Conservation (phyloP, 2,113 vertebrate species). For the Holacanthus passer region DNA sequence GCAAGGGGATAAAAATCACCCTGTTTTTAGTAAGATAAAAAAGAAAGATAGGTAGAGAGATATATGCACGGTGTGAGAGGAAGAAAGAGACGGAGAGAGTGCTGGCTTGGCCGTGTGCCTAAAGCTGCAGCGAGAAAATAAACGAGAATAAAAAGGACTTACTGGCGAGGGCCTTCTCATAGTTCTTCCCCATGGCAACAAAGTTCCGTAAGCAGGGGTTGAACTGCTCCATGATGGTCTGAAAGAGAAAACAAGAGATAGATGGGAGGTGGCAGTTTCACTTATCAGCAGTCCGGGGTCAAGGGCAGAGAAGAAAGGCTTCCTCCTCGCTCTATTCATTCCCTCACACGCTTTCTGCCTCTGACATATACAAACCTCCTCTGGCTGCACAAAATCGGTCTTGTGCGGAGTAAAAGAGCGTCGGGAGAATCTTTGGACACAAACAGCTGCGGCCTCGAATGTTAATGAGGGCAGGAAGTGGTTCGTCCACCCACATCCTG, state of each 20-base stretch:
- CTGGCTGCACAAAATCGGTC: slow-evolving; percentile 18
- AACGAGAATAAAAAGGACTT: slow-evolving; percentile 76
- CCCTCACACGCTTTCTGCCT: neutral
- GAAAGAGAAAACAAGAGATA: slow-evolving; percentile 69
- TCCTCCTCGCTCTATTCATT: slow-evolving; percentile 29
- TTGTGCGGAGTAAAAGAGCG: slow-evolving; percentile 1
- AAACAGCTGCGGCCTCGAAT: slow-evolving; percentile 16
- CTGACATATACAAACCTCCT: slow-evolving; percentile 32
- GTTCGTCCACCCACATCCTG: slow-evolving; percentile 42
- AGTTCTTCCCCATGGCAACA: slow-evolving; percentile 99
- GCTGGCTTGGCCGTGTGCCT: slow-evolving; percentile 68
- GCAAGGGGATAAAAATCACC: slow-evolving; percentile 50
- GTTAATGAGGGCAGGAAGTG: slow-evolving; percentile 34
- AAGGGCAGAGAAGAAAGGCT: slow-evolving; percentile 52
- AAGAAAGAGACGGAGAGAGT: slow-evolving; percentile 30
- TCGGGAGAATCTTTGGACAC: slow-evolving; percentile 2
- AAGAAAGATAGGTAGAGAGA: slow-evolving; percentile 26
- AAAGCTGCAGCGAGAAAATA: slow-evolving; percentile 51
- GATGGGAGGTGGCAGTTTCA: slow-evolving; percentile 49
- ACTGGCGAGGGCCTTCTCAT: slow-evolving; percentile 98
- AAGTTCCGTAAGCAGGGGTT: slow-evolving; percentile 99
- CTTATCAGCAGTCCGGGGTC: slow-evolving; percentile 52
- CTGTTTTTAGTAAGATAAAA: slow-evolving; percentile 46
- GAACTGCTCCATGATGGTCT: slow-evolving; percentile 99
- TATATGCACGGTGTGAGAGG: neutral